Conservation (phyloP, 2,888 invertebrate species). For the Netelia virgata region DNA sequence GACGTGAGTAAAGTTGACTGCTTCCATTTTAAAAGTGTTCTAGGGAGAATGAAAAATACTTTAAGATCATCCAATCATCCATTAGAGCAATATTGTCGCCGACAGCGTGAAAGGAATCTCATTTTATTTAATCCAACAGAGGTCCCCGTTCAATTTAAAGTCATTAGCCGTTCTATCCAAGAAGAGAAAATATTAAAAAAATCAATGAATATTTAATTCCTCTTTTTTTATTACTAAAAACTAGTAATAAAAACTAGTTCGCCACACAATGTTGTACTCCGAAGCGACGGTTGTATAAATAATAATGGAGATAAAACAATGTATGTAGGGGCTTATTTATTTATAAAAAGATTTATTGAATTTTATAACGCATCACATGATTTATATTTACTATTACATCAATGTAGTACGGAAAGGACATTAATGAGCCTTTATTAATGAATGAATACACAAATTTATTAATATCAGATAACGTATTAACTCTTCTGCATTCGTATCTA, state of each 20-base stretch:
- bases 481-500: no score
- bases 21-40: conserved; percentile 44
- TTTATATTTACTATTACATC: no score
- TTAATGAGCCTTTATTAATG: no score
- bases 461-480: no score
- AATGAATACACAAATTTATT: no score
- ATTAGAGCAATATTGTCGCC: conserved; percentile 31
- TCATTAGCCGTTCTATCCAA: not conserved
- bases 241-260: no score
- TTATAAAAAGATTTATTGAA: no score
- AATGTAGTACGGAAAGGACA: no score
- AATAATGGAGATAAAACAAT: not conserved
- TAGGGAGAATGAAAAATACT: conserved; percentile 2
- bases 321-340: no score
- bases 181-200: conserved; percentile 22
- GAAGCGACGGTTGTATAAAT: no score
- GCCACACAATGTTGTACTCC: conserved; percentile 38
- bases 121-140: not conserved
- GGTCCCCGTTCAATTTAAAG: not conserved
- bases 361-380: no score
- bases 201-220: conserved; percentile 9
- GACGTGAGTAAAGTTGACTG: conserved; percentile 32
- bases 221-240: not conserved
- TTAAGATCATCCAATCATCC: conserved; percentile 38
- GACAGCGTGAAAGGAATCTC: conserved; percentile 26